Conservation (phyloP, 2,113 vertebrate species). For the Prietella phreatophila region DNA sequence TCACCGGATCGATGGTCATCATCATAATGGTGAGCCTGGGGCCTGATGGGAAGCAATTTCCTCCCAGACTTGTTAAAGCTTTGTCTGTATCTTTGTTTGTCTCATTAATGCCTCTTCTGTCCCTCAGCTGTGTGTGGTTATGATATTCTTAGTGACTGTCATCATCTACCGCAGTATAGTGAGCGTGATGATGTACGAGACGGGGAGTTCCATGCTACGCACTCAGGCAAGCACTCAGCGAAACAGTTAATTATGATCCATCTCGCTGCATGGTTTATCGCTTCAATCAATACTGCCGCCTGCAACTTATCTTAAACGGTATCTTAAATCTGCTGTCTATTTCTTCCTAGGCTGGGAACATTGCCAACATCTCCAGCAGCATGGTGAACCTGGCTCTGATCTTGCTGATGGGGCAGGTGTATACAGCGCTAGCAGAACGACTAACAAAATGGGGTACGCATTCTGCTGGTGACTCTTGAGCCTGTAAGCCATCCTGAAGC, state of each 20-base stretch:
- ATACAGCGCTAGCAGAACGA: conserved; percentile 75
- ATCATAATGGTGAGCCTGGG: conserved; percentile 73
- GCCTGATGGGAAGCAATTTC: conserved; percentile 2
- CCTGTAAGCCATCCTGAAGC: conserved; percentile 17
- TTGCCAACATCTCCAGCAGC: conserved; percentile 76
- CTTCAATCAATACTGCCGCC: conserved; percentile 27
- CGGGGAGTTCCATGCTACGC: conserved; percentile 71
- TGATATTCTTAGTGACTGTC: conserved; percentile 80
- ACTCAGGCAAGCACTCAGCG: conserved; percentile 67
- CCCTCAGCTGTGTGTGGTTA: conserved; percentile 74
- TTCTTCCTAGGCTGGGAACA: conserved; percentile 71
- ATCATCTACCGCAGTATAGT: conserved; percentile 77
- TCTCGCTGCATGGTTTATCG: not conserved
- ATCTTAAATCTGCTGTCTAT: not conserved
- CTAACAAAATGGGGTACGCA: conserved; percentile 79
- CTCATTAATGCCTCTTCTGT: not conserved
- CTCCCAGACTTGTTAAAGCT: not conserved
- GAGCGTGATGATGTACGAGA: conserved; percentile 76
- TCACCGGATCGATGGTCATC: conserved; percentile 79
- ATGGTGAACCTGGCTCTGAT: conserved; percentile 77
- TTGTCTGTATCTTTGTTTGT: not conserved
- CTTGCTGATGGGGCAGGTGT: conserved; percentile 76
- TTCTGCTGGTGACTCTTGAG: conserved; percentile 31
- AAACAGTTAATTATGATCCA: conserved; percentile 24
- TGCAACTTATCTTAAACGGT: conserved; percentile 33